Evolutionary conservation across 2,888 invertebrate species (phyloP), one percentile per base, ranked within the genome.

Genomic region (Agrochola circellaris): DNA sequence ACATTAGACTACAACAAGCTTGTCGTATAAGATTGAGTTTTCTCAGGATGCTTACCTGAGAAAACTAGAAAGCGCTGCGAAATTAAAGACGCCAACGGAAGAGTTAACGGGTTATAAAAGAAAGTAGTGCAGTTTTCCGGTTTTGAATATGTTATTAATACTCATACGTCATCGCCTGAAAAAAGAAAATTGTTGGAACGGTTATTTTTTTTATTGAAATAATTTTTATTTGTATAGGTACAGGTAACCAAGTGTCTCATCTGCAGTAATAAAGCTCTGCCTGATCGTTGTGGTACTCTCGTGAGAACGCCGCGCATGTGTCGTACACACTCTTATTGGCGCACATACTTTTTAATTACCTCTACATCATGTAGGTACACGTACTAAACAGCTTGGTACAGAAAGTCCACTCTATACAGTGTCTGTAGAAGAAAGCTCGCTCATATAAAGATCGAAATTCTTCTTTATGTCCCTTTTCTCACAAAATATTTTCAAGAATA

Each of bases 291-390:
- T 77, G 81, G 84, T 72, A 56, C 71, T 84, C 90, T 91, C 95
- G 95, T 95, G 95, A 94, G 95, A 95, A 95, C 94, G 87, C 81
- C 90, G 89, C 90, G 90, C 95, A 94, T 93, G 90, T 95, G 95
- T 91, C 86, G 91, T 92, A 91, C 95, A 94, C 95, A 94, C 93
- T 94, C 93, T 94, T 95, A 94, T 95, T 95, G 94, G 94, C 94
- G 93, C 83, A 90, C 92, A 91, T 90, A 92, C 93, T 93, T 94
- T 94, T 94, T 94, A 94, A 94, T 94, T 93, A 94, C 92, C 92
- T 90, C 88, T 91, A 82, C 84, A 85, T 87, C 85, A 87, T 88
- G 82, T 89, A 89, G 88, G 86, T 88, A 84, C 51, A 42, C 15
- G 26, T 17, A 74, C 58, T 1, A 1, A 38, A 42, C 38, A 64